A percentile compares a stretch with the other conserved stretches of the same genome.
Evolutionary conservation across 2,888 invertebrate species (phyloP).

Genomic region (Agrenia bidenticulata): DNA sequence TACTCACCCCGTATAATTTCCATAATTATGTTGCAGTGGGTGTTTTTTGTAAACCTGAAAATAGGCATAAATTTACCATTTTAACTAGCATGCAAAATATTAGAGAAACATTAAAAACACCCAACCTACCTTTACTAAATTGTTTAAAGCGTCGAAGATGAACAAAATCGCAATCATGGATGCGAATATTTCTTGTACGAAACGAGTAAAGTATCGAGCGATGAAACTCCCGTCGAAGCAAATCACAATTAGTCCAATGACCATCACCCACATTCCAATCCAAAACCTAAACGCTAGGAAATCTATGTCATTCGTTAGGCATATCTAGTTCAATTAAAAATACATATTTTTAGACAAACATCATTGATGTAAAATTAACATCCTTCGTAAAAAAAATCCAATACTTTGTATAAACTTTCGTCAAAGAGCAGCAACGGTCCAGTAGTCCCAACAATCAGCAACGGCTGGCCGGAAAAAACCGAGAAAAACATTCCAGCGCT

Average conservation of each 20-base stretch:
- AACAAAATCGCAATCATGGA: constrained; percentile 93
- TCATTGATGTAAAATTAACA: not conserved
- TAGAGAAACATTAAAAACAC: not conserved
- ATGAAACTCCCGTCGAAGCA: constrained; percentile 90
- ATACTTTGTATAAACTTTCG: constrained; percentile 59
- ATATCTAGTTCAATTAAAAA: constrained; percentile 67
- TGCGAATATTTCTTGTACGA: constrained; percentile 97
- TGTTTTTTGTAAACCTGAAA: constrained; percentile 30
- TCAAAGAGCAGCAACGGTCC: constrained; percentile 62
- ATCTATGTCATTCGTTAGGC: constrained; percentile 71
- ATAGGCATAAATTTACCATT: not conserved
- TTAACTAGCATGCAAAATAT: not conserved
- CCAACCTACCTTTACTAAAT: constrained; percentile 70
- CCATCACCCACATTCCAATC: constrained; percentile 88
- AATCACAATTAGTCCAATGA: constrained; percentile 80
- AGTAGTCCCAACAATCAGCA: constrained; percentile 58
- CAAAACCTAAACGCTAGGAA: constrained; percentile 86
- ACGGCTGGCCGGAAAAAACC: constrained; percentile 59
- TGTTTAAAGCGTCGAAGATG: constrained; percentile 84
- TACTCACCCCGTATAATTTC: constrained; percentile 17
- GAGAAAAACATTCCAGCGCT: constrained; percentile 59
- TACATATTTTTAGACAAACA: not conserved
- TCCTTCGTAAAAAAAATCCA: not conserved
- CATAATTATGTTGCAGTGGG: constrained; percentile 37
- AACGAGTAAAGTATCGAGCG: constrained; percentile 86